Base-by-base conservation (phyloP, 2,113 vertebrate genomes). In the Campylomormyrus tamandua region DNA sequence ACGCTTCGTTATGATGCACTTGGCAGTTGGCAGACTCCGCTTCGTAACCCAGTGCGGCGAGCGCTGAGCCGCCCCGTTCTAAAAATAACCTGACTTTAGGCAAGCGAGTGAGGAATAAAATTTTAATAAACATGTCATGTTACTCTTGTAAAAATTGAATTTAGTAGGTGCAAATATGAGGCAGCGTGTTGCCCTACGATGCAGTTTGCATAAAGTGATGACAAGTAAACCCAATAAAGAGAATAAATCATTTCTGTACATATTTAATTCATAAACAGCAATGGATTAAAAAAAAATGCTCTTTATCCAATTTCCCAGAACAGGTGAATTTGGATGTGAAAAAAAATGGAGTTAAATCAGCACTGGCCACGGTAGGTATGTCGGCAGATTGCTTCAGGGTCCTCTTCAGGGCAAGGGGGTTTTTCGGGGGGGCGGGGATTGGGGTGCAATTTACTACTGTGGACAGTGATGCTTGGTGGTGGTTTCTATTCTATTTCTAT, bases 111-210 rank as follows among this genome's bases (percentile, higher is more conserved):
- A 17, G 85, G 46, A 89, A 90, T 90, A 56, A 66, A 53, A 87
- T 74, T 87, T 85, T 90, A 87, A 87, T 87, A 90, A 90, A 90
- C 58, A 80, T 87, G 89, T 87, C 35, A 80, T 90, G 62, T 90
- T 90, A 24, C 80, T 77, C 89, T 77, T 90, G 89, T 87, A 77
- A 87, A 87, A 87, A 74, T 46, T 52, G 58, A 87, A 90, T 90
- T 87, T 74, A 87, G 46, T 56, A 90, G 48, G 58, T 24, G 45
- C 56, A 74, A 87, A 86, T 87, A 87, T 77, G 19, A 70, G 58
- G 17, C 46, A 39, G 53, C 39, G 27, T 77, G 58, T 31, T 53
- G 89, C 83, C 52, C 15, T 42, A 31, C 66, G 70, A 50, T 87
- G 62, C 84, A 70, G 62, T 87, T 80, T 27, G 62, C 58, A 74